Base-by-base conservation (phyloP, 2,113 vertebrate species). In the Cairina moschata region DNA sequence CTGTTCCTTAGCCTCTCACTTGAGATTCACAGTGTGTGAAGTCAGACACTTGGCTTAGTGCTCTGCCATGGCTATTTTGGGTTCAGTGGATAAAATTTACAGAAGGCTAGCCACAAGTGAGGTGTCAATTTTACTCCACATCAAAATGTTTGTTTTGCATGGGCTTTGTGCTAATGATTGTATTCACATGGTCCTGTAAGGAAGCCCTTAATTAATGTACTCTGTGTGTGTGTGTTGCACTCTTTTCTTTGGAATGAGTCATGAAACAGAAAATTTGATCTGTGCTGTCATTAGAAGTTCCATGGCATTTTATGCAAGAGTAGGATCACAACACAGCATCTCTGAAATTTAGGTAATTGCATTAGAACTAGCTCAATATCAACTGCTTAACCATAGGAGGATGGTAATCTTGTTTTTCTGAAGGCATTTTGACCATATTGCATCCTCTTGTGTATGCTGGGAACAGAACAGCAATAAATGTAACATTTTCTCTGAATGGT, bases 221-320 rank as follows among this genome's bases (percentile, higher is more conserved):
- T 50, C 46, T 48, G 46, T 48, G 46, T 48, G 46, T 46, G 18
- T 15, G 32, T 34, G 68, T 34, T 48, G 65, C 73, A 78, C 86
- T 93, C 65, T 88, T 55, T 92, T 72, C 60, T 74, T 92, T 68
- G 28, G 78, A 55, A 73, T 96, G 95, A 96, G 86, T 95, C 95
- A 97, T 59, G 75, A 50, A 52, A 85, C 62, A 69, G 86, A 93
- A 85, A 91, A 95, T 87, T 84, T 80, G 84, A 91, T 93, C 94
- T 95, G 40, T 76, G 83, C 67, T 69, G 62, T 85, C 93, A 95
- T 91, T 75, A 89, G 48, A 93, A 79, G 73, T 91, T 93, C 77
- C 69, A 8, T 75, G 86, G 77, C 77, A 93, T 97, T 95, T 92
- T 78, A 59, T 46, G 46, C 18, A 28, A 62, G 56, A 73, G 48